Evolutionary conservation across 2,113 vertebrate genomes (phyloP).

Genomic region (Percopsis transmontana): DNA sequence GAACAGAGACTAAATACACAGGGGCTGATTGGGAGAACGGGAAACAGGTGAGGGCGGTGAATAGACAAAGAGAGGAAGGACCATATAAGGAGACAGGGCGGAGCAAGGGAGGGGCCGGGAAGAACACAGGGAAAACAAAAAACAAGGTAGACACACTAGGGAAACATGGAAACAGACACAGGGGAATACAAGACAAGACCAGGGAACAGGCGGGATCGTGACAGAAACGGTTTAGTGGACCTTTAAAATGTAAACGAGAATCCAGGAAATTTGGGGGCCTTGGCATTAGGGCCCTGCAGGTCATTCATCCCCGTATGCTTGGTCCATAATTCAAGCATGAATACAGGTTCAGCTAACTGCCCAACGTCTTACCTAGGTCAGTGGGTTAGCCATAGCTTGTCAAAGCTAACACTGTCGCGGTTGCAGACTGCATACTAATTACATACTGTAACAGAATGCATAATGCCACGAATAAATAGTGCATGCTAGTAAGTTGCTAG

Average conservation of each 20-base stretch:
- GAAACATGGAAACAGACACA: too few relatives aligned
- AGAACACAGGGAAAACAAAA: too few relatives aligned
- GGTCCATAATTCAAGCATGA: constrained; percentile 50
- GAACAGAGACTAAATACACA: too few relatives aligned
- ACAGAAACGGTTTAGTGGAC: too few relatives aligned
- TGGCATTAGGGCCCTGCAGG: constrained; percentile 29
- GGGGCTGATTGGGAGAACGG: too few relatives aligned
- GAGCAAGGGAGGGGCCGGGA: too few relatives aligned
- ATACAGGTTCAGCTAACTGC: constrained; percentile 27
- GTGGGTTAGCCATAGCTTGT: constrained; percentile 37
- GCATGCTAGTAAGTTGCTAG: constrained; percentile 1
- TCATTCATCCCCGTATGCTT: constrained; percentile 1
- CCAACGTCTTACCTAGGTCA: constrained; percentile 37
- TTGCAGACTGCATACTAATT: constrained; percentile 14
- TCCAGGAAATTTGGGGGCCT: constrained; percentile 39
- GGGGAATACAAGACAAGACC: too few relatives aligned
- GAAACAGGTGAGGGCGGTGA: too few relatives aligned
- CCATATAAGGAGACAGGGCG: too few relatives aligned
- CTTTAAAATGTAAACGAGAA: constrained; percentile 5
- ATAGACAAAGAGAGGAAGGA: too few relatives aligned
- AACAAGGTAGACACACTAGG: too few relatives aligned
- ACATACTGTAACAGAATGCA: neutral
- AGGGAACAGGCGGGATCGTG: too few relatives aligned
- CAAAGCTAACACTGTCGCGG: neutral
- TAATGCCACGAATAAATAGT: constrained; percentile 13